phyloP scores from a whole-genome alignment of 2,797 vertebrate species.

The Platalea minor region DNA sequence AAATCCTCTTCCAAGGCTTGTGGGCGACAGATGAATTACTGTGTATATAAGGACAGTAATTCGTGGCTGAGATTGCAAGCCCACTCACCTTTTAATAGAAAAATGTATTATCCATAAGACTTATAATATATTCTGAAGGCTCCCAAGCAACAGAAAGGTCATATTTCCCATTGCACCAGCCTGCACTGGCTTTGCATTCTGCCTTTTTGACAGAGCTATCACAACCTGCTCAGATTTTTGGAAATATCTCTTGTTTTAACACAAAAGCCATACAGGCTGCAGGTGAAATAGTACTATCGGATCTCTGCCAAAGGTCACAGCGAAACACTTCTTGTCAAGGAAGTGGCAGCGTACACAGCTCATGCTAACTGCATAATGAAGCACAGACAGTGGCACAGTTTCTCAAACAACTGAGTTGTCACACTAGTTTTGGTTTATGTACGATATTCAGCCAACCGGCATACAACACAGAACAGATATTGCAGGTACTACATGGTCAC shows the following conservation, averaged over 20 bases:
- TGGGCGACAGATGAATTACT: not conserved
- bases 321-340: accelerated
- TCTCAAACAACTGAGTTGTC: accelerated
- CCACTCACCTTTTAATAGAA: not conserved
- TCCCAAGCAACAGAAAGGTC: not conserved
- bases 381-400: accelerated
- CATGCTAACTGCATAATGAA: accelerated
- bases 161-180: accelerated
- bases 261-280: not conserved
- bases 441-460: accelerated
- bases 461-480: accelerated
- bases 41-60: not conserved
- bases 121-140: not conserved
- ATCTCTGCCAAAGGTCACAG: not conserved
- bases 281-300: not conserved
- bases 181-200: not conserved
- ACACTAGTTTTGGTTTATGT: accelerated
- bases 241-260: not conserved
- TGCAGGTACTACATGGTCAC: not conserved
- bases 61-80: not conserved
- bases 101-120: accelerated
- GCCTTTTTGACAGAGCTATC: not conserved
- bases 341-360: accelerated
- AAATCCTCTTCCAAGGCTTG: not conserved
- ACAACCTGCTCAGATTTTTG: not conserved